Conservation (phyloP, 1,140 invertebrate genomes). For the Heliconius himera region DNA sequence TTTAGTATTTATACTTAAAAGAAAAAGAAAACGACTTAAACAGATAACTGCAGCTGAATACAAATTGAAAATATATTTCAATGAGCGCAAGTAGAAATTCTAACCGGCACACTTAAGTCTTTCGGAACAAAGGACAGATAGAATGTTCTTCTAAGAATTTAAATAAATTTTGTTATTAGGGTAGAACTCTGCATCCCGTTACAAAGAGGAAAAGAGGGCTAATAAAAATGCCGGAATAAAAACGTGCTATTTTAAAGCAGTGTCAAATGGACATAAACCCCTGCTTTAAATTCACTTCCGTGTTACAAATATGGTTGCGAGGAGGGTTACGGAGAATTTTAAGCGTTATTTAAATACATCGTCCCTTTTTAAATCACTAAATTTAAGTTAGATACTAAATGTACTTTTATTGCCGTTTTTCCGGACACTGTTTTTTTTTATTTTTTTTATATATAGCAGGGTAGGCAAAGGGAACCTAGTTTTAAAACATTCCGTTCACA, state of each 20-base stretch:
- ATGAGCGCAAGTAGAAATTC: constrained; percentile 41
- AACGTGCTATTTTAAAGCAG: constrained; percentile 65
- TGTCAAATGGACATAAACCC: constrained; percentile 64
- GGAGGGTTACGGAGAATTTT: constrained; percentile 26
- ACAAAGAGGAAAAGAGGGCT: constrained; percentile 67
- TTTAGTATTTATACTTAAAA: constrained; percentile 48
- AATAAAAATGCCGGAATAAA: constrained; percentile 73
- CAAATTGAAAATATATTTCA: not conserved
- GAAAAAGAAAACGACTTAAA: constrained; percentile 34
- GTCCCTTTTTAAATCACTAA: constrained; percentile 3
- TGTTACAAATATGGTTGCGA: constrained; percentile 38
- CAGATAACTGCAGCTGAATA: constrained; percentile 23
- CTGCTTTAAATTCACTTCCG: constrained; percentile 43
- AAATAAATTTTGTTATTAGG: constrained; percentile 69
- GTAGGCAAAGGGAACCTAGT: too few relatives aligned
- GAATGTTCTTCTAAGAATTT: constrained; percentile 74
- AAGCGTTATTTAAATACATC: constrained; percentile 17
- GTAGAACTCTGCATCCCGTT: constrained; percentile 58
- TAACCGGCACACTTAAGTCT: constrained; percentile 65
- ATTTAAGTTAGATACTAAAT: not conserved
- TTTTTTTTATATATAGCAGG: too few relatives aligned
- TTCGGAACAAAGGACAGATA: constrained; percentile 56
- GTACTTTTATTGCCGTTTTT: too few relatives aligned
- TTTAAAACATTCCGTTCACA: too few relatives aligned
- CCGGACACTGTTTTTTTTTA: too few relatives aligned